A percentile compares a stretch with the other conserved stretches of the same genome.
Conservation (phyloP, 2,797 vertebrate genomes). For the Rhadinocentrus ornatus region DNA sequence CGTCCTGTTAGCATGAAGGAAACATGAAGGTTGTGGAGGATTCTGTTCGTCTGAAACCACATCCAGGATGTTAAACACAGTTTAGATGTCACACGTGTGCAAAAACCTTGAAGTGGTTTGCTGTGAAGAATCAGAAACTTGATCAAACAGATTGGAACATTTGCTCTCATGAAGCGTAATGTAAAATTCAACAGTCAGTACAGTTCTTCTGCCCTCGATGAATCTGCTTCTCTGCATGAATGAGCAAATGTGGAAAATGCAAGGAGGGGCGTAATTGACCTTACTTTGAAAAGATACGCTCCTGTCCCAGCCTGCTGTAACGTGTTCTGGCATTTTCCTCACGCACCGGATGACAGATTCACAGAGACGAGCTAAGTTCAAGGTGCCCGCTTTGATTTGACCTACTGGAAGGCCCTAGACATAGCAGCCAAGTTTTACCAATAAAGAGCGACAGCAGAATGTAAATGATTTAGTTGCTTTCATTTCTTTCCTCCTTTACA, state of each 20-base stretch:
- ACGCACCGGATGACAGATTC: slow-evolving; percentile 37
- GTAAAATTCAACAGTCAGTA: slow-evolving; percentile 66
- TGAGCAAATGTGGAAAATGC: slow-evolving; percentile 55
- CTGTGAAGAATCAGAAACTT: slow-evolving; percentile 20
- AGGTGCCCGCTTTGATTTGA: slow-evolving; percentile 62
- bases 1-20: slow-evolving; percentile 60
- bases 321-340: slow-evolving; percentile 62
- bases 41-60: no score
- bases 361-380: slow-evolving; percentile 45
- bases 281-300: slow-evolving; percentile 35
- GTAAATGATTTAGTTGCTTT: slow-evolving; percentile 35
- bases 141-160: slow-evolving; percentile 46
- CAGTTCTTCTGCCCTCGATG: slow-evolving; percentile 36
- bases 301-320: slow-evolving; percentile 34
- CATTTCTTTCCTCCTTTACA: slow-evolving; percentile 10
- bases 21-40: slow-evolving; percentile 5
- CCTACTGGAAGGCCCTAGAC: slow-evolving; percentile 19
- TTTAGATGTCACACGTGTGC: slow-evolving; percentile 34
- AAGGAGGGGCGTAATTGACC: slow-evolving; percentile 45
- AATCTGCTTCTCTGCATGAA: slow-evolving; percentile 53
- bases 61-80: no score
- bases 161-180: slow-evolving; percentile 34
- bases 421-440: slow-evolving; percentile 11
- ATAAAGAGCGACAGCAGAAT: slow-evolving; percentile 41
- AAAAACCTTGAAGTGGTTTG: background rate